Evolutionary conservation across 2,797 vertebrate species (phyloP).

Genomic region (Nannoperca australis): DNA sequence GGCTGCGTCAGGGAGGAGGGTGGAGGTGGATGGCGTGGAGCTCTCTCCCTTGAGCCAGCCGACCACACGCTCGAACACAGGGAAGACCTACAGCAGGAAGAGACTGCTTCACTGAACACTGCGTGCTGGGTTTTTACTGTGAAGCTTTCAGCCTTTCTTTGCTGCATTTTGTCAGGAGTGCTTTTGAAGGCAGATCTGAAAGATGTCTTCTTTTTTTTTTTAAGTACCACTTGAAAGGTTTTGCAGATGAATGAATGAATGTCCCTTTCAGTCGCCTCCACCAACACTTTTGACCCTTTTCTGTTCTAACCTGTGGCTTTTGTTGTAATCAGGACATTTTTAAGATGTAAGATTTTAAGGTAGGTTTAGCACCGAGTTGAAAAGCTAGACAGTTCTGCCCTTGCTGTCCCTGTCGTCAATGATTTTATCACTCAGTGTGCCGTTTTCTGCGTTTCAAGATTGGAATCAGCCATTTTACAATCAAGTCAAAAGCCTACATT

Average conservation of each 20-base stretch:
- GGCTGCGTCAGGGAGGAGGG: conserved; percentile 52
- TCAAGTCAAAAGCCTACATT: conserved; percentile 34
- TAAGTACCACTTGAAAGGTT: conserved; percentile 13
- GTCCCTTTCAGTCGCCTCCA: conserved; percentile 24
- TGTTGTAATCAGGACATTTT: conserved; percentile 23
- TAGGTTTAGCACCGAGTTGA: conserved; percentile 2
- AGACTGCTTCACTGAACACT: conserved; percentile 84
- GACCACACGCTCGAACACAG: conserved; percentile 60
- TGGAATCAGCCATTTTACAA: conserved; percentile 38
- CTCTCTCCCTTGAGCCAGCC: conserved; percentile 83
- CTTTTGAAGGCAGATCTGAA: conserved; percentile 41
- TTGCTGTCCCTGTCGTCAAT: background rate
- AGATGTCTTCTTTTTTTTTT: conserved; percentile 16
- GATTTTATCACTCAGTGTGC: background rate
- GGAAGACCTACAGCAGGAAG: conserved; percentile 90
- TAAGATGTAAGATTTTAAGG: background rate
- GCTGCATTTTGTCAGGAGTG: background rate
- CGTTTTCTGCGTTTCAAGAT: conserved; percentile 16
- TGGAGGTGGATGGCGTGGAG: conserved; percentile 37
- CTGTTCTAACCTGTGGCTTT: background rate
- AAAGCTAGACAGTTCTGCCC: background rate
- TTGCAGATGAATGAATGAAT: conserved; percentile 30
- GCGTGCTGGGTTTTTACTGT: conserved; percentile 10
- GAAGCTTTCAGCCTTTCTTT: conserved; percentile 2
- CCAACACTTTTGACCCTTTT: conserved; percentile 5